Evolutionary conservation across 2,113 vertebrate genomes (phyloP).

Genomic region (Prunella himalayana): DNA sequence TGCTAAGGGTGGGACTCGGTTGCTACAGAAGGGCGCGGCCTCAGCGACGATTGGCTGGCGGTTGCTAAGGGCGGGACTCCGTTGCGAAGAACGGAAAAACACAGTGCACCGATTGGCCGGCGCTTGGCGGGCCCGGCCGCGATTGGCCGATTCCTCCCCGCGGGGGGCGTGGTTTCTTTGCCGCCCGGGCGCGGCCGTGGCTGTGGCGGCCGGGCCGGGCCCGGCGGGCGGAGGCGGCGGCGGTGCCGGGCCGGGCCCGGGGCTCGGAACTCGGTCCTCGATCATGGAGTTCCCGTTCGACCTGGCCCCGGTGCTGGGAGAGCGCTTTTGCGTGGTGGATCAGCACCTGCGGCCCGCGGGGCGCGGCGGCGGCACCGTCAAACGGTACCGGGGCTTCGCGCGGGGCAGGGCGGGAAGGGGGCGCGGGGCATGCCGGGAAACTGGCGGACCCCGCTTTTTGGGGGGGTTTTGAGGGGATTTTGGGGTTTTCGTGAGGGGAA

Average conservation of each 20-base stretch:
- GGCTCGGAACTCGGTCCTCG: not conserved
- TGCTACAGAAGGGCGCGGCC: not conserved
- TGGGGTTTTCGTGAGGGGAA: no score
- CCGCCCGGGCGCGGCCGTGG: not conserved
- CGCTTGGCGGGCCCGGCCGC: not conserved
- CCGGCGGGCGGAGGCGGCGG: not conserved
- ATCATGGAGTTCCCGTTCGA: no score
- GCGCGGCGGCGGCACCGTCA: no score
- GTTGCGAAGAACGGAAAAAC: not conserved
- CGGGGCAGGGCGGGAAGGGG: no score
- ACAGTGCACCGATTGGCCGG: not conserved
- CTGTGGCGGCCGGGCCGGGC: not conserved
- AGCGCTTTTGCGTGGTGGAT: no score
- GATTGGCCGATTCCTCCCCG: not conserved
- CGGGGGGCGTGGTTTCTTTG: not conserved
- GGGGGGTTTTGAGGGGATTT: no score
- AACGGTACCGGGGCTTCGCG: no score
- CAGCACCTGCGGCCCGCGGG: no score
- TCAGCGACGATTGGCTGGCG: accelerated
- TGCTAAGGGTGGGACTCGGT: not conserved
- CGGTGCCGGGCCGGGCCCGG: not conserved
- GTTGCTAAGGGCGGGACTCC: not conserved
- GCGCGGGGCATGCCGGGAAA: no score
- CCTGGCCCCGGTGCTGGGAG: no score
- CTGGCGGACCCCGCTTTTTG: no score